Percentiles rank a stretch among this genome's conserved stretches.
Evolutionary conservation across 1,140 invertebrate genomes (phyloP).

Genomic region (Camponotus floridanus): DNA sequence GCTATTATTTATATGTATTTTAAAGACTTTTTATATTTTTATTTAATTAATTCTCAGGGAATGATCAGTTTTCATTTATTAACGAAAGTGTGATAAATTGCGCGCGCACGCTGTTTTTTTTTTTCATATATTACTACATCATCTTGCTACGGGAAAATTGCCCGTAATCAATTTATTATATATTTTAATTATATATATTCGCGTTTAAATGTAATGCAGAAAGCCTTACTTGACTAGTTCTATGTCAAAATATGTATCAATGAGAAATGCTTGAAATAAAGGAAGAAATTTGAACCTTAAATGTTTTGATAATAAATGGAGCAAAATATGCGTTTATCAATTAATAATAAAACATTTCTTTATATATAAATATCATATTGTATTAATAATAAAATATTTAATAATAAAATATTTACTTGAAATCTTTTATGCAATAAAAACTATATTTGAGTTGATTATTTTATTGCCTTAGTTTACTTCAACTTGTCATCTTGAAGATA

Average conservation of each 20-base stretch:
- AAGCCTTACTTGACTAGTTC: background rate
- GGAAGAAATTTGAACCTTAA: background rate
- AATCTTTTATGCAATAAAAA: background rate
- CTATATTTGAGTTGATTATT: background rate
- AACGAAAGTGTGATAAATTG: background rate
- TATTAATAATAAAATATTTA: constrained; percentile 9
- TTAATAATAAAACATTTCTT: too few relatives aligned
- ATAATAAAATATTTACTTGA: constrained; percentile 5
- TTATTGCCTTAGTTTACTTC: constrained; percentile 18
- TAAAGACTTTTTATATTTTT: background rate
- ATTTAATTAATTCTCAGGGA: background rate
- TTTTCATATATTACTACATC: background rate
- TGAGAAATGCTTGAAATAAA: constrained; percentile 1
- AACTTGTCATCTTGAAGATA: background rate
- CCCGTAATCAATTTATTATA: background rate
- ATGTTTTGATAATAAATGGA: background rate
- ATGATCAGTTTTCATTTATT: background rate
- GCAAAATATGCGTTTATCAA: background rate
- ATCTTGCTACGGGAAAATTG: background rate
- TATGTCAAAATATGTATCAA: background rate
- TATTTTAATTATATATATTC: background rate
- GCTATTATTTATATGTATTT: background rate
- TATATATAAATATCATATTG: constrained; percentile 9
- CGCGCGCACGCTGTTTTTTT: too few relatives aligned
- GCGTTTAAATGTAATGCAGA: background rate